Conservation (phyloP, 2,797 vertebrate species). For the Clarias pachynema region DNA sequence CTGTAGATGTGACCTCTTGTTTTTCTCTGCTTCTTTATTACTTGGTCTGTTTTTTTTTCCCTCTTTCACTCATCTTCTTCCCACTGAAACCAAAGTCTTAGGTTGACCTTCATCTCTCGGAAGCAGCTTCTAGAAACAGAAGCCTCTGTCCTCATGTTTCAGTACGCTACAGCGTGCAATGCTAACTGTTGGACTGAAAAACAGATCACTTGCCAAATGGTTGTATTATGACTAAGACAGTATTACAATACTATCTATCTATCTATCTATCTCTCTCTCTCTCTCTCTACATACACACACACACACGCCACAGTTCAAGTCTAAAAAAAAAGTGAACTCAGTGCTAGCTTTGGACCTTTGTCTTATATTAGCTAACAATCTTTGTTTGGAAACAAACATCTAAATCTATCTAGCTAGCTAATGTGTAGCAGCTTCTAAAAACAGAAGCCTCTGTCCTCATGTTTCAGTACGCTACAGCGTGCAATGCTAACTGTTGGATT, state of each 20-base stretch:
- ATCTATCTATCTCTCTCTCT: too few relatives aligned
- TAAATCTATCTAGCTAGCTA: neutral
- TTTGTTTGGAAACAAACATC: neutral
- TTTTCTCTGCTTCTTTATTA: neutral
- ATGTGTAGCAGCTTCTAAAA: neutral
- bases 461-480: neutral
- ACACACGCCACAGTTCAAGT: too few relatives aligned
- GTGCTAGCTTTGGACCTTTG: neutral
- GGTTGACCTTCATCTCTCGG: slow-evolving; percentile 35
- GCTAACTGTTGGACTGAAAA: neutral
- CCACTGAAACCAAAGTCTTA: slow-evolving; percentile 30
- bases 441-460: neutral
- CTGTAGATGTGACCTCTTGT: slow-evolving; percentile 14
- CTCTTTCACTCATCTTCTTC: neutral
- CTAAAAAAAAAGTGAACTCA: too few relatives aligned
- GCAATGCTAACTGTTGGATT: neutral
- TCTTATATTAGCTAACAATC: neutral
- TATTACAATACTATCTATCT: neutral
- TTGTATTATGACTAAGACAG: neutral
- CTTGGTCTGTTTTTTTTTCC: neutral
- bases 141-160: slow-evolving; percentile 14
- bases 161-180: neutral
- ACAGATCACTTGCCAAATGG: neutral
- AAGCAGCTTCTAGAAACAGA: slow-evolving; percentile 4
- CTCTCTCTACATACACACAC: too few relatives aligned